Percentiles rank a stretch among this genome's conserved stretches.
Conservation (phyloP, 1,140 invertebrate species). For the Centruroides sculpturatus region DNA sequence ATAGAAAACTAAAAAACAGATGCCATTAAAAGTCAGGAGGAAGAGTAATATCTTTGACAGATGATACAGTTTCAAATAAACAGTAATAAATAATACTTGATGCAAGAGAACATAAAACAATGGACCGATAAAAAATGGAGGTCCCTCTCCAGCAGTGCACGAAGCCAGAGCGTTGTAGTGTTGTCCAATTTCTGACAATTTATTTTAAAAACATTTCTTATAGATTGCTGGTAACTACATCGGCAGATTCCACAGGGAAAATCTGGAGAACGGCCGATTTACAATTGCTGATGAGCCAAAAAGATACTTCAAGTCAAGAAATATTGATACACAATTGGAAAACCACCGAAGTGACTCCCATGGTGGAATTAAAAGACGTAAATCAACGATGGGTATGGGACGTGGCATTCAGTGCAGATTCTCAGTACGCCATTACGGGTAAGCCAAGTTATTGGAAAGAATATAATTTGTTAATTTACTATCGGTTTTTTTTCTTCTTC, state of each 20-base stretch:
- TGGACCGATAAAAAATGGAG: too few species aligned
- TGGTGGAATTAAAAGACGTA: constrained; percentile 56
- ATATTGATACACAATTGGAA: not conserved
- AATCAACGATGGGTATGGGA: constrained; percentile 96
- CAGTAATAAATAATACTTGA: too few species aligned
- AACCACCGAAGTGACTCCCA: constrained; percentile 31
- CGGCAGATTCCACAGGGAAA: constrained; percentile 78
- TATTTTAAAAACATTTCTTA: constrained; percentile 16
- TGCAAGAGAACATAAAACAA: too few species aligned
- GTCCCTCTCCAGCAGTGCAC: too few species aligned
- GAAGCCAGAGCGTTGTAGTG: too few species aligned
- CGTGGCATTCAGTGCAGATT: constrained; percentile 89
- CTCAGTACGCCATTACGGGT: constrained; percentile 87
- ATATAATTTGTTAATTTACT: not conserved
- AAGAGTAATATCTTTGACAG: too few species aligned
- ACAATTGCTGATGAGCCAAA: not conserved
- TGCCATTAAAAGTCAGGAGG: not conserved
- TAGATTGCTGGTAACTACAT: constrained; percentile 81
- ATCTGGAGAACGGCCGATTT: constrained; percentile 68
- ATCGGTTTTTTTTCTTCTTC: too few species aligned
- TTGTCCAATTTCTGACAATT: too few species aligned
- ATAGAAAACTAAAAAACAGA: too few species aligned
- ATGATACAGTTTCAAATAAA: too few species aligned
- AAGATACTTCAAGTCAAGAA: not conserved
- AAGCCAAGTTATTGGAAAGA: constrained; percentile 12